Percentiles rank a stretch among this genome's conserved stretches.
Conservation (phyloP, 2,888 invertebrate genomes). For the Ochlodes sylvanus region DNA sequence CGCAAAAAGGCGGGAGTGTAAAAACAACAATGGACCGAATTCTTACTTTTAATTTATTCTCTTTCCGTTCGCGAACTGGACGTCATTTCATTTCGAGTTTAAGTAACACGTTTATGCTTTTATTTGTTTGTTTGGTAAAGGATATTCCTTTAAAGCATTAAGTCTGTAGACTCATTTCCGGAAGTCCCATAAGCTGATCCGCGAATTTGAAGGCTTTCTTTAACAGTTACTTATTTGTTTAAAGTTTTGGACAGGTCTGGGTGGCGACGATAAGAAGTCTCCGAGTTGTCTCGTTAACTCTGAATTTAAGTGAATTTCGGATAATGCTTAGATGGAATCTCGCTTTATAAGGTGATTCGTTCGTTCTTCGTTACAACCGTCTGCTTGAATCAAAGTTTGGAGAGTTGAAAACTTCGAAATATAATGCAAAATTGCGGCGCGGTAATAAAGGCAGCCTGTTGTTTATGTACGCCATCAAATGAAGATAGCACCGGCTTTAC, state of each 20-base stretch:
- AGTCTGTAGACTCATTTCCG: conserved; percentile 55
- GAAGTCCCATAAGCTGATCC: conserved; percentile 56
- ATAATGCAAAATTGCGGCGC: conserved; percentile 64
- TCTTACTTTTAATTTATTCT: conserved; percentile 76
- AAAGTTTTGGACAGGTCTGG: conserved; percentile 63
- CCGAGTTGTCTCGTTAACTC: conserved; percentile 61
- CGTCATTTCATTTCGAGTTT: conserved; percentile 71
- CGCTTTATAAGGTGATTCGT: conserved; percentile 56
- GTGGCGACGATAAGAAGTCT: conserved; percentile 56
- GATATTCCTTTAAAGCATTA: conserved; percentile 57
- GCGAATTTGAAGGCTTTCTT: conserved; percentile 67
- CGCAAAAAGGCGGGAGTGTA: conserved; percentile 56
- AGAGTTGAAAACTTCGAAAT: conserved; percentile 65
- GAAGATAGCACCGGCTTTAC: conserved; percentile 75
- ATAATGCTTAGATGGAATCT: conserved; percentile 57
- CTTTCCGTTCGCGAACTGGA: conserved; percentile 64
- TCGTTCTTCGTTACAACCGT: conserved; percentile 58
- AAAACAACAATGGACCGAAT: conserved; percentile 68
- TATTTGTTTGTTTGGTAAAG: conserved; percentile 60
- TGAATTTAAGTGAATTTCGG: conserved; percentile 65
- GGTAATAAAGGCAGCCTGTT: conserved; percentile 71
- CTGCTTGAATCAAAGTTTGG: conserved; percentile 61
- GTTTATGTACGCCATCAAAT: conserved; percentile 76
- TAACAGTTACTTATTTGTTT: conserved; percentile 68
- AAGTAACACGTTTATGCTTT: conserved; percentile 75